These are phyloP conservation scores for Dasyprocta punctata DNA, from an alignment of 2,113 vertebrate genomes.

Conservation along the genomic window DNA sequence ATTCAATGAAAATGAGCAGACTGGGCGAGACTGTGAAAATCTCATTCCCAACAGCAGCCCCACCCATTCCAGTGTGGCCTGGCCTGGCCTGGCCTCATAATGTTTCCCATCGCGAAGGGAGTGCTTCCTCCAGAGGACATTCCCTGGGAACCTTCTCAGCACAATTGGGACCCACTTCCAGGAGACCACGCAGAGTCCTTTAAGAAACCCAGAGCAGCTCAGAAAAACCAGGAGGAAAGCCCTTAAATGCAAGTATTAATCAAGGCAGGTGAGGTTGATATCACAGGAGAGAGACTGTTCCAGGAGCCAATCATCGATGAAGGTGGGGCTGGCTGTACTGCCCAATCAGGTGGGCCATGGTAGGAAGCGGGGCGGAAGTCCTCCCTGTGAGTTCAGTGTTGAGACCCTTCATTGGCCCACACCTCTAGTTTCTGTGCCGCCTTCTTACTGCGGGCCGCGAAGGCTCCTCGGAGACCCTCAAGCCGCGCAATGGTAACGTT, in stretches of 20 bases:
- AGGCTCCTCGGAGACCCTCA: neutral
- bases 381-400: neutral
- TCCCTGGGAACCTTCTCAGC: neutral
- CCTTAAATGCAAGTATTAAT: neutral
- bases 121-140: neutral
- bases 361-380: neutral
- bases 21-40: neutral
- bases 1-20: neutral
- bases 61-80: neutral
- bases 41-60: neutral
- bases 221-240: neutral
- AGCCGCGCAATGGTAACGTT: neutral
- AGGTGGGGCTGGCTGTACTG: neutral
- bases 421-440: neutral
- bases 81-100: neutral
- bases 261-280: neutral
- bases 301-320: neutral
- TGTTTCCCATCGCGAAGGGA: neutral
- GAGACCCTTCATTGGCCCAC: neutral
- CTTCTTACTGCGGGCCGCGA: neutral
- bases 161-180: too few species aligned
- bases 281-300: neutral
- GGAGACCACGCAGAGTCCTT: neutral
- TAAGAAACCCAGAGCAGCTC: neutral
- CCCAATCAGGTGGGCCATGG: neutral